These are phyloP conservation scores for Tenodera sinensis DNA, from an alignment of 2,888 invertebrate genomes.

Conservation along the genomic window DNA sequence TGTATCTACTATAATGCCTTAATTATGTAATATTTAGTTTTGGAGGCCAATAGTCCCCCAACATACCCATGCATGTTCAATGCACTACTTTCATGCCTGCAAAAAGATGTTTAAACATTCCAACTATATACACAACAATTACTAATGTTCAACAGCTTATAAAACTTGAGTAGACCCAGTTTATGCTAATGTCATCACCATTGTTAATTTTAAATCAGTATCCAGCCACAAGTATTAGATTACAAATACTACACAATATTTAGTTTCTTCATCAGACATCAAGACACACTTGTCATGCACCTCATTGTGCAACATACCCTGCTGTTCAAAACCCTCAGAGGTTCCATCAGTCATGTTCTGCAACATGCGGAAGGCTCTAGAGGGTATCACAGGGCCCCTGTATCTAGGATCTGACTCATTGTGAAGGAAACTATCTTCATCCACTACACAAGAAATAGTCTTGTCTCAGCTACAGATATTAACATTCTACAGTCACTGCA, in stretches of 20 bases:
- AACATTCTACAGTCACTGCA: neutral
- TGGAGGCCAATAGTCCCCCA: neutral
- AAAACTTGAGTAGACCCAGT: neutral
- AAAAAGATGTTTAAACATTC: too few relatives aligned
- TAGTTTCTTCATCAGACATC: neutral
- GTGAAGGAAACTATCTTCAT: constrained; percentile 53
- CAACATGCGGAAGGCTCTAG: constrained; percentile 63
- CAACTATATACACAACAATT: too few relatives aligned
- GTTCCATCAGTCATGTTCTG: constrained; percentile 59
- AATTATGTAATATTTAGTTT: neutral
- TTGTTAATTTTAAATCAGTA: neutral
- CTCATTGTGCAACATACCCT: constrained; percentile 34
- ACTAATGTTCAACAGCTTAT: too few relatives aligned
- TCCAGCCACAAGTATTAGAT: neutral
- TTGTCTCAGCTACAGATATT: neutral
- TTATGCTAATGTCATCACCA: neutral
- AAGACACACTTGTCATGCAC: neutral
- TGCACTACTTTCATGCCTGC: too few relatives aligned
- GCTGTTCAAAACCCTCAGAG: constrained; percentile 38
- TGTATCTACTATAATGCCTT: too few relatives aligned
- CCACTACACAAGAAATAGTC: constrained; percentile 42
- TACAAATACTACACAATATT: neutral
- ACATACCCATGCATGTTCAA: too few relatives aligned
- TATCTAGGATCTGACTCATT: constrained; percentile 59
- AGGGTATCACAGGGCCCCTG: constrained; percentile 61